Evolutionary conservation across 2,113 vertebrate species (phyloP).

Genomic region (Plecotus auritus): DNA sequence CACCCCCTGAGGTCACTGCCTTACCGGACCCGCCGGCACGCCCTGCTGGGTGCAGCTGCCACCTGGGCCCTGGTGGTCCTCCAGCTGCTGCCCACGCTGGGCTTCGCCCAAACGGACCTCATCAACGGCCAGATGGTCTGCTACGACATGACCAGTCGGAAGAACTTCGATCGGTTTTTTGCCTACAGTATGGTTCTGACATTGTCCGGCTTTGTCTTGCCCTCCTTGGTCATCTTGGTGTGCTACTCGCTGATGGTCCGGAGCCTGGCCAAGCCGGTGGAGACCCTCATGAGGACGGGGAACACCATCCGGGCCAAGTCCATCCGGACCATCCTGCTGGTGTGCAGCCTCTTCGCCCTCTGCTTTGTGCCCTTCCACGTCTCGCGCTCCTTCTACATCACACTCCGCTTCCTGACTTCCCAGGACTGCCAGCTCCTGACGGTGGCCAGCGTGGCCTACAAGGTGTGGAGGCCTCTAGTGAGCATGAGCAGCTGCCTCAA

Average conservation of each 20-base stretch:
- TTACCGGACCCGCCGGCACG: constrained; percentile 48
- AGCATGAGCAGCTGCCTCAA: constrained; percentile 76
- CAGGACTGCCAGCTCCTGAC: constrained; percentile 63
- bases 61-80: constrained; percentile 69
- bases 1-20: constrained; percentile 65
- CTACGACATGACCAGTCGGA: constrained; percentile 65
- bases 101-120: constrained; percentile 62
- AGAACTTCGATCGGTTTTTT: constrained; percentile 62
- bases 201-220: constrained; percentile 69
- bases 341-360: constrained; percentile 67
- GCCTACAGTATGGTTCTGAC: constrained; percentile 66
- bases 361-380: constrained; percentile 78
- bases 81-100: constrained; percentile 69
- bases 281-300: neutral
- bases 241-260: constrained; percentile 73
- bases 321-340: constrained; percentile 52
- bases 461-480: constrained; percentile 73
- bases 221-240: constrained; percentile 59
- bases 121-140: constrained; percentile 65
- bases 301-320: constrained; percentile 53
- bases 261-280: constrained; percentile 32
- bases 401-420: constrained; percentile 22
- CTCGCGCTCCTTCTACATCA: constrained; percentile 59
- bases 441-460: constrained; percentile 56
- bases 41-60: neutral